Conservation (phyloP, 2,888 invertebrate species). For the Apodemia zela region DNA sequence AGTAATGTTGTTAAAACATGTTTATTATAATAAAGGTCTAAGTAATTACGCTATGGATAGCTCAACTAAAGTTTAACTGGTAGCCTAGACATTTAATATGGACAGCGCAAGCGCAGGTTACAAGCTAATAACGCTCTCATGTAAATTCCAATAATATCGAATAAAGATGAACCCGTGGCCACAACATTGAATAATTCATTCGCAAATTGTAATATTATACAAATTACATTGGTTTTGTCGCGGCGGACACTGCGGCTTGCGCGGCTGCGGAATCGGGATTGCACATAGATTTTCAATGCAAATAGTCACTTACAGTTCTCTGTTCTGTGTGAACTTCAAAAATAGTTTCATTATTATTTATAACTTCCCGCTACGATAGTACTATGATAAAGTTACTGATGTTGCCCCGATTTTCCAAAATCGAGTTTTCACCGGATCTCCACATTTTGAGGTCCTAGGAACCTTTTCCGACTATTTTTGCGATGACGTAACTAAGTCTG, state of each 20-base stretch:
- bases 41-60: too few relatives aligned
- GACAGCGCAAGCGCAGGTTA: constrained; percentile 17
- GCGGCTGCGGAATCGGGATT: not conserved
- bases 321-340: not conserved
- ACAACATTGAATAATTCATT: constrained; percentile 71
- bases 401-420: too few relatives aligned
- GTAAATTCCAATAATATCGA: constrained; percentile 42
- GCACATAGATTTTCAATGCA: constrained; percentile 16
- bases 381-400: too few relatives aligned
- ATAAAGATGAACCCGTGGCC: constrained; percentile 51
- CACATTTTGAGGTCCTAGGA: too few relatives aligned
- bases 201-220: constrained; percentile 73
- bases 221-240: constrained; percentile 66
- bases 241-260: constrained; percentile 36
- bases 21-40: too few relatives aligned
- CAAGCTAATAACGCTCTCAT: constrained; percentile 22
- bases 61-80: constrained; percentile 2
- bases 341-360: too few relatives aligned
- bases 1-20: too few relatives aligned
- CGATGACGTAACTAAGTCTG: too few relatives aligned
- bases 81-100: constrained; percentile 17
- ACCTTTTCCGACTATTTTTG: too few relatives aligned
- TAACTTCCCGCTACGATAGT: too few relatives aligned
- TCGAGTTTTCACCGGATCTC: too few relatives aligned
- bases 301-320: not conserved